Percentiles rank a stretch among this genome's conserved stretches.
phyloP scores from a whole-genome alignment of 2,797 vertebrate genomes.

The Rhodeus uyekii region DNA sequence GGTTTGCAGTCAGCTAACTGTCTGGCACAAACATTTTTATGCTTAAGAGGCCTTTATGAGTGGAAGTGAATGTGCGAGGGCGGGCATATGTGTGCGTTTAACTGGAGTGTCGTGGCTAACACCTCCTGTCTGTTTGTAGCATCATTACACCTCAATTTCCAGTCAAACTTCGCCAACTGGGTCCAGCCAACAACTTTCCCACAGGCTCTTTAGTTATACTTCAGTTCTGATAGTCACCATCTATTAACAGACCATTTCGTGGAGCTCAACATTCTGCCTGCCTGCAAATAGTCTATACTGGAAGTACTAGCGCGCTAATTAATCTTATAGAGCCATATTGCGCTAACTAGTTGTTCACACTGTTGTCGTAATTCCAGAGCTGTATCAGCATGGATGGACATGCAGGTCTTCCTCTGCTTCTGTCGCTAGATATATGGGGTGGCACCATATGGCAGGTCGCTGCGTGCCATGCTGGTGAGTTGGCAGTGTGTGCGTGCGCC shows the following conservation, averaged over 20 bases:
- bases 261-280: background rate
- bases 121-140: constrained; percentile 8
- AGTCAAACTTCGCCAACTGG: constrained; percentile 1
- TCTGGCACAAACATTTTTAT: constrained; percentile 15
- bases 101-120: constrained; percentile 6
- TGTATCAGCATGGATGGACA: constrained; percentile 55
- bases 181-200: background rate
- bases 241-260: background rate
- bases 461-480: constrained; percentile 82
- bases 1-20: background rate
- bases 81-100: constrained; percentile 22
- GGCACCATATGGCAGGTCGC: constrained; percentile 84
- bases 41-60: constrained; percentile 3
- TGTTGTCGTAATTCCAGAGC: constrained; percentile 43
- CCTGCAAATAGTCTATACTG: background rate
- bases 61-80: constrained; percentile 19
- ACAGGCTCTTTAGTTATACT: background rate
- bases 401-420: constrained; percentile 65
- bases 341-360: background rate
- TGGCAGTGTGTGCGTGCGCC: constrained; percentile 78
- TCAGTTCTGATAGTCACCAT: background rate
- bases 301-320: background rate
- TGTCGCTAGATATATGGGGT: constrained; percentile 74
- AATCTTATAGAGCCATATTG: constrained; percentile 17
- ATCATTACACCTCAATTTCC: constrained; percentile 24